Base-by-base conservation (phyloP, 2,113 vertebrate species). In the Nestor notabilis region DNA sequence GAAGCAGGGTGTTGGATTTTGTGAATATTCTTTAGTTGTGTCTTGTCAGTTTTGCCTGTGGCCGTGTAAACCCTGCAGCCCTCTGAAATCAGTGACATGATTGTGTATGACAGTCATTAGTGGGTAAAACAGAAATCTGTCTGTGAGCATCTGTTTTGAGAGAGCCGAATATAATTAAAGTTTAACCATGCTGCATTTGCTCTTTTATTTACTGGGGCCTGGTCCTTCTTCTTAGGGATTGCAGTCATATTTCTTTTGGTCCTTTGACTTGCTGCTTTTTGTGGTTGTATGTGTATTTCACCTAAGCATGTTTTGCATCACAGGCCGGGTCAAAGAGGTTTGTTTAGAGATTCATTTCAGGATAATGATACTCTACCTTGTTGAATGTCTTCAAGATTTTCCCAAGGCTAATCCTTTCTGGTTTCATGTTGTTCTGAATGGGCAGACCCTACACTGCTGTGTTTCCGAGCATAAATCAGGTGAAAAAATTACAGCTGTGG, bases 101-200 rank as follows among this genome's bases (percentile, higher is more conserved):
- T 97, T 94, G 77, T 64, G 52, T 79, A 66, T 95, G 96, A 96
- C 96, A 96, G 96, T 92, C 91, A 92, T 97, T 96, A 97, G 95
- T 94, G 94, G 89, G 56, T 90, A 94, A 96, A 96, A 97, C 60
- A 89, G 83, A 93, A 97, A 93, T 83, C 95, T 97, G 91, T 94
- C 97, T 94, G 81, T 2, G 11, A 96, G 91, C 95, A 96, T 97
- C 97, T 97, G 93, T 93, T 97, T 95, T 72, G 90, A 96, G 82
- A 85, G 83, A 97, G 41, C 47, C 93, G 94, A 91, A 94, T 90
- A 64, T 92, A 93, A 93, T 96, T 97, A 90, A 96, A 94, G 33
- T 92, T 95, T 97, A 92, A 95, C 76, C 31, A 47, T 90, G 69
- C 71, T 90, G 81, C 91, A 86, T 96, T 97, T 97, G 93, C 91